Base-by-base conservation (phyloP, 2,888 invertebrate species). In the Mamestra brassicae region DNA sequence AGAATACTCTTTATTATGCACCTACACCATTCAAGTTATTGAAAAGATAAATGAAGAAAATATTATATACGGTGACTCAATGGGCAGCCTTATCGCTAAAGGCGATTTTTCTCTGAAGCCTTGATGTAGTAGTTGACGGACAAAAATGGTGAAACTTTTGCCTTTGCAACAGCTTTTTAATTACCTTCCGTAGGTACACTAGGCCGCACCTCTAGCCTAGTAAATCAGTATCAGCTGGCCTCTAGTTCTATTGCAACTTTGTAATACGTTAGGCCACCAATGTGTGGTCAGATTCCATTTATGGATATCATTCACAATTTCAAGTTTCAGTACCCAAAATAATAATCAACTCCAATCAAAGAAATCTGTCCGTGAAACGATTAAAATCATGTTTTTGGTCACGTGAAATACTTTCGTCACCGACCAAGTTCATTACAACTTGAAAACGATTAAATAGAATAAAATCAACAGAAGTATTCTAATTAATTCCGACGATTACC, bases 381-480 rank as follows among this genome's bases (percentile, higher is more conserved):
- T 68, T 36, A 4, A 15, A 45, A 38, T 26, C 26, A 17, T 26
- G 15, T 4, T 38, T 26, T 42, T 17, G 6, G 10, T 52, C n/a
- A 11, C 7, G 42, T 36, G 74, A 60, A 10, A 10, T 36, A 36
- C n/a, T 78, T 5, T 17, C 42, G 50, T 67, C 50, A 26, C 5
- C 5, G 8, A n/a, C 34, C 7, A 50, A 65, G 50, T 74, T 67
- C 17, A 42, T 65, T 50, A 77, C 47, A n/a, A n/a, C 8, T 57
- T 50, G 3, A 15, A 77, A 10, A 42, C 42, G 5, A 42, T 68
- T 58, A 13, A 74, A 42, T 50, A 42, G 10, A 74, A 47, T 52
- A n/a, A 11, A 57, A 77, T 17, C 2, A 47, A 54, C 47, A 4
- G 36, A 55, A 17, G 5, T 55, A 38, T 10, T 55, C 4, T 42